These are phyloP conservation scores for Macquaria ambigua DNA, from an alignment of 2,113 vertebrate species.

Conservation along the genomic window DNA sequence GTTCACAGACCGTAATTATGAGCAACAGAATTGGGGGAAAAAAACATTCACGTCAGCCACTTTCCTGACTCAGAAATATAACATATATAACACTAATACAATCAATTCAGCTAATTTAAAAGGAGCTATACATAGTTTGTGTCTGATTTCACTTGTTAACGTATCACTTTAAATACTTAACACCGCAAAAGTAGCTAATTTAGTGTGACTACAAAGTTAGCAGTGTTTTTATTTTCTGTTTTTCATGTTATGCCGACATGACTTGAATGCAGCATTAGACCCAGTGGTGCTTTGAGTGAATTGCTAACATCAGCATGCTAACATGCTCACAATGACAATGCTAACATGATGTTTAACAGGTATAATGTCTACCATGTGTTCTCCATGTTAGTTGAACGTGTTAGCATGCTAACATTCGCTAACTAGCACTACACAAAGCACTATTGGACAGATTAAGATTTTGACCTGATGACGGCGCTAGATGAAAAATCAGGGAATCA, in stretches of 20 bases:
- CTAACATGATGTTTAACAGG: no score
- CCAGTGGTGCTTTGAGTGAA: background rate
- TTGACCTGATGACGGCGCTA: no score
- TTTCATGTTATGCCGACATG: no score
- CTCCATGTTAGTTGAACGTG: no score
- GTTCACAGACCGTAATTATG: background rate
- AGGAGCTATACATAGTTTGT: background rate
- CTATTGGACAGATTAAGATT: no score
- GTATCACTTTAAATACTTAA: background rate
- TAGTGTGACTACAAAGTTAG: background rate
- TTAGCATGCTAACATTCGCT: no score
- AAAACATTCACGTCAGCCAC: background rate
- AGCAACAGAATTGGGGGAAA: background rate
- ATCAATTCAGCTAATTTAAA: background rate
- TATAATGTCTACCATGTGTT: no score
- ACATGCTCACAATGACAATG: background rate
- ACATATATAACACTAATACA: background rate
- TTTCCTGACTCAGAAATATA: no score
- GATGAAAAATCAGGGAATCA: no score
- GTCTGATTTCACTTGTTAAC: background rate
- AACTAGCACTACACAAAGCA: no score
- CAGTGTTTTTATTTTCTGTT: no score
- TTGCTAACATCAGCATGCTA: background rate
- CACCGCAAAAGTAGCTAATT: background rate
- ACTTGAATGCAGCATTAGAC: no score